phyloP scores from a whole-genome alignment of 37 sponge, comb jelly and placozoan genomes.

The Chondrosia reniformis region DNA sequence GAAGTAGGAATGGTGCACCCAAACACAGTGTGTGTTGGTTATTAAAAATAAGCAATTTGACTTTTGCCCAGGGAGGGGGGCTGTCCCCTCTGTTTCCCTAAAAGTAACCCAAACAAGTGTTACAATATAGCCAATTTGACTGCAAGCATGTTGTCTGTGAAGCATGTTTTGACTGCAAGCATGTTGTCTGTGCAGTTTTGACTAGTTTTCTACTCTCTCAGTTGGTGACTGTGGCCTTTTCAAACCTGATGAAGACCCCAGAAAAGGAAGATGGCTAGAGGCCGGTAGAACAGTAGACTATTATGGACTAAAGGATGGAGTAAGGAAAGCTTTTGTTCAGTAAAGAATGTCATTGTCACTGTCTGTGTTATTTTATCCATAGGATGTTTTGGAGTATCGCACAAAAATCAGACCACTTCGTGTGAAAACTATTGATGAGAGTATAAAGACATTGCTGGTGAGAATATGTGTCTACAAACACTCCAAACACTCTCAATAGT shows the following conservation, averaged over 20 bases:
- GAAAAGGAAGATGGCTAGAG: slow-evolving; percentile 19
- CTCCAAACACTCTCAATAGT: too few relatives aligned
- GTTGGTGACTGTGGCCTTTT: slow-evolving; percentile 4
- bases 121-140: too few relatives aligned
- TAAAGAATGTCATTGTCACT: background rate
- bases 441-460: slow-evolving; percentile 57
- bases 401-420: slow-evolving; percentile 56
- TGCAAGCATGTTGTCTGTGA: too few relatives aligned
- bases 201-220: too few relatives aligned
- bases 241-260: slow-evolving; percentile 17
- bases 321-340: background rate
- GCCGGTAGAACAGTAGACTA: background rate
- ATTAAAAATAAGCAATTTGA: too few relatives aligned
- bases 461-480: background rate
- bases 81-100: too few relatives aligned
- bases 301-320: slow-evolving; percentile 21
- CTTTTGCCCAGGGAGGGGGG: too few relatives aligned
- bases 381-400: slow-evolving; percentile 59
- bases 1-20: too few relatives aligned
- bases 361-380: slow-evolving; percentile 6
- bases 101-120: too few relatives aligned
- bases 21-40: too few relatives aligned
- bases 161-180: too few relatives aligned
- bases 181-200: too few relatives aligned
- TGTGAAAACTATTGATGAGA: slow-evolving; percentile 62